Conservation (phyloP, 2,113 vertebrate species). For the Talpa occidentalis region DNA sequence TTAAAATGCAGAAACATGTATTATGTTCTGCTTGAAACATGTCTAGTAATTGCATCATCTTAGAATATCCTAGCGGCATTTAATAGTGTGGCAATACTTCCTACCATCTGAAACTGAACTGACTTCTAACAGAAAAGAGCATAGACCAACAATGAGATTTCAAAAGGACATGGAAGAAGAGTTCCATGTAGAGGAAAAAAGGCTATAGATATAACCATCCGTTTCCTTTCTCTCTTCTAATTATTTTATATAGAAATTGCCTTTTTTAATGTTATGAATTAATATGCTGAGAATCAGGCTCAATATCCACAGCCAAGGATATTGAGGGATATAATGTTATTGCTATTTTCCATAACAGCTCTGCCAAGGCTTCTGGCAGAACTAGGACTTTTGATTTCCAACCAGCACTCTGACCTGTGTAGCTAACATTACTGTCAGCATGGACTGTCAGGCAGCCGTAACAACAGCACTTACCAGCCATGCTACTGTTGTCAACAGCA, state of each 20-base stretch:
- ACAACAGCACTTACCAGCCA: background rate
- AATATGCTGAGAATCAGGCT: background rate
- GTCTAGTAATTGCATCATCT: background rate
- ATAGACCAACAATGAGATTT: background rate
- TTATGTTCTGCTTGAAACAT: background rate
- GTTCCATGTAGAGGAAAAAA: background rate
- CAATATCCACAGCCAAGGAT: background rate
- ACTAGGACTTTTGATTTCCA: background rate
- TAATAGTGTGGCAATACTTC: background rate
- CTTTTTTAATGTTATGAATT: background rate
- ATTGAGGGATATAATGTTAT: background rate
- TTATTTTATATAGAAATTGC: background rate
- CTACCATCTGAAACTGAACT: background rate
- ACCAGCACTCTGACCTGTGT: background rate
- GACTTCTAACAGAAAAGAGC: background rate
- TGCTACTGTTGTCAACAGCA: too few species aligned
- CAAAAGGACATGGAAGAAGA: background rate
- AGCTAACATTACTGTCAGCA: accelerated
- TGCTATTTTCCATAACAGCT: too few species aligned
- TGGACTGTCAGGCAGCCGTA: too few species aligned
- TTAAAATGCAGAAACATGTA: background rate
- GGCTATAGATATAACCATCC: background rate
- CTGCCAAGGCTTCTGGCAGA: background rate
- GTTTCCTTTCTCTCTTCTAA: background rate
- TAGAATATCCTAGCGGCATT: background rate